These are phyloP conservation scores for Triops longicaudatus DNA, from an alignment of 1,140 invertebrate genomes.

Conservation along the genomic window DNA sequence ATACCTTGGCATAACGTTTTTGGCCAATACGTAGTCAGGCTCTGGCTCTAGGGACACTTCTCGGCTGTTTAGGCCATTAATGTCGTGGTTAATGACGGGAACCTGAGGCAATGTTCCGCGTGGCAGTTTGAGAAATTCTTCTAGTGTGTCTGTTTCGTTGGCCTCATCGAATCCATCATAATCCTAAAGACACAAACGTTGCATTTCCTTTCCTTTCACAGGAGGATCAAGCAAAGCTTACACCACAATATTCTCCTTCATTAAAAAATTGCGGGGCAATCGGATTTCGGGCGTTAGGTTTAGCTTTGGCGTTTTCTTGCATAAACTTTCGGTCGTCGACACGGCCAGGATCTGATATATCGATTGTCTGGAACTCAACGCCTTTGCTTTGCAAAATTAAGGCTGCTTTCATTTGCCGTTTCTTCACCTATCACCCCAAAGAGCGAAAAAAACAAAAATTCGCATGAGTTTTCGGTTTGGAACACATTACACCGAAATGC, in stretches of 20 bases:
- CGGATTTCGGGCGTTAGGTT: conserved; percentile 55
- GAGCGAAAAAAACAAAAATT: conserved; percentile 26
- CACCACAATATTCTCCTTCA: conserved; percentile 84
- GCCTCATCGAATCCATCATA: conserved; percentile 86
- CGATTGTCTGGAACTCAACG: conserved; percentile 76
- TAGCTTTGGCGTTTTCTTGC: conserved; percentile 65
- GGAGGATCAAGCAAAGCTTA: conserved; percentile 43
- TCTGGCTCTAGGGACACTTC: conserved; percentile 20
- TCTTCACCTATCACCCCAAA: conserved; percentile 67
- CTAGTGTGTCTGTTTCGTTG: conserved; percentile 81
- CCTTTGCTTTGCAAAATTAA: conserved; percentile 86
- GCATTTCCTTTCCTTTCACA: not conserved
- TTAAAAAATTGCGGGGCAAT: conserved; percentile 91
- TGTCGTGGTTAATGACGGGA: conserved; percentile 25
- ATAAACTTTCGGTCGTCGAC: conserved; percentile 85
- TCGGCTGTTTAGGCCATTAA: conserved; percentile 17
- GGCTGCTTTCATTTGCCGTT: conserved; percentile 79
- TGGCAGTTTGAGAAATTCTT: conserved; percentile 57
- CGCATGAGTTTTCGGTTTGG: not conserved
- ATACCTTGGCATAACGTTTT: not conserved
- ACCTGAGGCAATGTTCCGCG: conserved; percentile 27
- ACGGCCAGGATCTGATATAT: conserved; percentile 83
- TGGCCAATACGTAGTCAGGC: not conserved
- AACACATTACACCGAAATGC: not conserved
- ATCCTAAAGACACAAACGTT: conserved; percentile 52